phyloP scores from a whole-genome alignment of 2,888 invertebrate genomes.

The Ophion ventricosus region DNA sequence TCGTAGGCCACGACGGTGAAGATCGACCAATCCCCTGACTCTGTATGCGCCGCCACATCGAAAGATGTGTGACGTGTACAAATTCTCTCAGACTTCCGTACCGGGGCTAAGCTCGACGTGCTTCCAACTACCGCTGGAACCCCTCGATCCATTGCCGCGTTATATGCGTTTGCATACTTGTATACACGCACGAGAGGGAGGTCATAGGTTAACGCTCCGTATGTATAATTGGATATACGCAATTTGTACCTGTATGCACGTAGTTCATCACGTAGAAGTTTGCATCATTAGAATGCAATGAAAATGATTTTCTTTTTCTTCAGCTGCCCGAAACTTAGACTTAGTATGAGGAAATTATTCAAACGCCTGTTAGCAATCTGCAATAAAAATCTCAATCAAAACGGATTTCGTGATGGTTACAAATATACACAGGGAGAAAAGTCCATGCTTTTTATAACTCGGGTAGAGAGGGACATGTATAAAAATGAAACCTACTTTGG shows the following conservation, averaged over 20 bases:
- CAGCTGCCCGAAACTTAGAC: background rate
- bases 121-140: constrained; percentile 20
- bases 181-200: background rate
- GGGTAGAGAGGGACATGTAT: no score
- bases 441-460: no score
- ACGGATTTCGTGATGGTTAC: no score
- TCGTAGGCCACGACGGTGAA: constrained; percentile 43
- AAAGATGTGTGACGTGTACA: constrained; percentile 37
- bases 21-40: constrained; percentile 45
- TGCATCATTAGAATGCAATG: background rate
- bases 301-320: background rate
- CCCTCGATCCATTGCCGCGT: constrained; percentile 23
- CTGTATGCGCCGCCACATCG: constrained; percentile 17
- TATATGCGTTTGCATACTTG: constrained; percentile 4
- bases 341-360: no score
- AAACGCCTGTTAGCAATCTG: no score
- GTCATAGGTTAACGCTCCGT: background rate
- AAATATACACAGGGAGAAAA: no score
- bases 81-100: constrained; percentile 35
- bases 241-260: no score
- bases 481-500: no score
- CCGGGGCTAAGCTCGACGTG: constrained; percentile 25
- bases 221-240: background rate
- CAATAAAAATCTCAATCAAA: no score
- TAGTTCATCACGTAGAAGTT: background rate